Base-by-base conservation (phyloP, 2,888 invertebrate species). In the Tipula confusa region DNA sequence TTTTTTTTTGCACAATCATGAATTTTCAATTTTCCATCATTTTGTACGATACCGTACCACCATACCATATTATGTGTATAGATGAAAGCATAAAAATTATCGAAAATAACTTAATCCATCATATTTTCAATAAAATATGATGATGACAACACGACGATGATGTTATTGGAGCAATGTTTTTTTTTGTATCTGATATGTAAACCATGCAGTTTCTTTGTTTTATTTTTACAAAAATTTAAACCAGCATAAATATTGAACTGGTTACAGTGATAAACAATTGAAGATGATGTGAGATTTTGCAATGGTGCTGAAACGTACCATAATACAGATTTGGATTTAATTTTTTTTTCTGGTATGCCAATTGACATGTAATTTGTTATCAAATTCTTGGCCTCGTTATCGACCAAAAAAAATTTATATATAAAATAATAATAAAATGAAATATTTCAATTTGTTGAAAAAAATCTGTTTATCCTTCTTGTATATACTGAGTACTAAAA, bases 11-110 rank as follows among this genome's bases (percentile, higher is more conserved):
- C 64, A 64, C 9, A 64, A 11, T 64, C 64, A 64, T 64, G 64
- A 64, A 64, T 64, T 64, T 64, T 64, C 64, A 64, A 64, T 64
- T 64, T 64, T 64, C 64, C 18, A 64, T 64, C 64, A n/a, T 64
- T 64, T 64, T 24, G 24, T 64, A 24, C n/a, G n/a, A n/a, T n/a
- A n/a, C n/a, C n/a, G n/a, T n/a, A n/a, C n/a, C n/a, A n/a, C n/a
- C n/a, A n/a, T n/a, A n/a, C n/a, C n/a, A n/a, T n/a, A n/a, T n/a
- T 64, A 64, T 64, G 3, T 1, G 24, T 13, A 64, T 24, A 64
- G 2, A 64, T 64, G 24, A n/a, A n/a, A n/a, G n/a, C 7, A 64
- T 24, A 64, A 24, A 24, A 24, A 64, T 24, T 64, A 64, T 64
- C 24, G 64, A 24, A 64, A 64, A 64, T 64, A 64, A 64, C 64